Evolutionary conservation across 2,113 vertebrate species (phyloP), one percentile per base, ranked within the genome.

Genomic region (Procavia capensis): DNA sequence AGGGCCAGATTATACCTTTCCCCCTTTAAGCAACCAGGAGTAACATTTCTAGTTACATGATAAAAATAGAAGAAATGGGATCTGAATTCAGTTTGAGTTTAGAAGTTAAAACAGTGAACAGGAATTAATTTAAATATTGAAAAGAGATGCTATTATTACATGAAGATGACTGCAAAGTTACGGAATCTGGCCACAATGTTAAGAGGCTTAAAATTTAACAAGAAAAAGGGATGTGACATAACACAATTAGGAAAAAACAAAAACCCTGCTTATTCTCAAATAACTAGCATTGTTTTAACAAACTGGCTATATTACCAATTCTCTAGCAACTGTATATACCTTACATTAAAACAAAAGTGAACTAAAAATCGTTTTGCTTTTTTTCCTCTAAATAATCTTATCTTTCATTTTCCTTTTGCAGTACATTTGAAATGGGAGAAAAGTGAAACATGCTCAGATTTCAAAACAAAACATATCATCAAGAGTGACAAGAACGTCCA

Each of bases 381-480:
- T 78, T 80, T 27, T 3, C 24, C 27, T n/a, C 29, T 86, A 83
- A 87, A 54, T 16, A 9, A 66, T 95, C 34, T 13, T 95, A 0
- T 59, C 68, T 47, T 72, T 87, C 85, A 72, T 61, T 94, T 87
- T 94, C 59, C 36, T 88, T 95, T 94, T 78, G 84, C 34, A n/a
- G 25, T 85, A n/a, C n/a, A 70, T 34, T 96, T 88, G 34, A 91
- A 68, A 74, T 43, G 39, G 59, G 25, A 79, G 39, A 91, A 87
- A 70, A 95, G 89, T 82, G 63, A 95, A 92, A 94, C 16, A 39
- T 85, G 75, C 20, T 87, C 45, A 78, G 17, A 88, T 31, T 89
- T 75, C 10, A 61, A 95, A 94, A 87, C 4, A 64, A 47, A 90
- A 74, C 13, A 72, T 50, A 91, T 61, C 59, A 91, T 61, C 17